Evolutionary conservation across 2,888 invertebrate genomes (phyloP).

Genomic region (Tyria jacobaeae): DNA sequence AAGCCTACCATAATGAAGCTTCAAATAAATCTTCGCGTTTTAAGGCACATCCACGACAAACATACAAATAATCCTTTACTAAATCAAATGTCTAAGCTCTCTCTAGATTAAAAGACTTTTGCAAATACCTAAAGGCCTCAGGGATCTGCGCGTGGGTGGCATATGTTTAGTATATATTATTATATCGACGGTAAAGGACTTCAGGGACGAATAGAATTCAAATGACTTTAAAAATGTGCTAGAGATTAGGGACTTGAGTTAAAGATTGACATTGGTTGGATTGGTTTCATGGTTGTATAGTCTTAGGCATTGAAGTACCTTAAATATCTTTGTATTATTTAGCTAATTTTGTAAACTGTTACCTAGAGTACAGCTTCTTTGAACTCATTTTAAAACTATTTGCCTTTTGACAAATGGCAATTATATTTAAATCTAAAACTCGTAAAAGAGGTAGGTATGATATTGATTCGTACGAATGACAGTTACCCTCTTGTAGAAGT

Average conservation of each 20-base stretch:
- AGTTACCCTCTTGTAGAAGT: too few species aligned
- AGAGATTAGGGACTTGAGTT: not conserved
- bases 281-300: not conserved
- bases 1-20: not conserved
- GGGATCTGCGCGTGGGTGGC: not conserved
- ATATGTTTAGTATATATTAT: slow-evolving; percentile 11
- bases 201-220: not conserved
- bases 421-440: too few species aligned
- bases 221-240: not conserved
- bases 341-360: not conserved
- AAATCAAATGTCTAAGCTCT: slow-evolving; percentile 33
- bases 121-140: slow-evolving; percentile 15
- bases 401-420: too few species aligned
- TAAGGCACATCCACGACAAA: too few species aligned
- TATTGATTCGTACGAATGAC: too few species aligned
- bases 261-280: not conserved
- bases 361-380: not conserved
- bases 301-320: not conserved
- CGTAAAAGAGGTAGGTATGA: too few species aligned
- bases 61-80: slow-evolving; percentile 15
- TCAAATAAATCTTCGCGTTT: not conserved
- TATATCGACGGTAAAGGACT: not conserved
- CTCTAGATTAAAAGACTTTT: slow-evolving; percentile 43
- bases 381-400: not conserved
- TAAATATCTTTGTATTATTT: too few species aligned